Conservation (phyloP, 2,797 vertebrate species). For the Enteromius trimaculatus region DNA sequence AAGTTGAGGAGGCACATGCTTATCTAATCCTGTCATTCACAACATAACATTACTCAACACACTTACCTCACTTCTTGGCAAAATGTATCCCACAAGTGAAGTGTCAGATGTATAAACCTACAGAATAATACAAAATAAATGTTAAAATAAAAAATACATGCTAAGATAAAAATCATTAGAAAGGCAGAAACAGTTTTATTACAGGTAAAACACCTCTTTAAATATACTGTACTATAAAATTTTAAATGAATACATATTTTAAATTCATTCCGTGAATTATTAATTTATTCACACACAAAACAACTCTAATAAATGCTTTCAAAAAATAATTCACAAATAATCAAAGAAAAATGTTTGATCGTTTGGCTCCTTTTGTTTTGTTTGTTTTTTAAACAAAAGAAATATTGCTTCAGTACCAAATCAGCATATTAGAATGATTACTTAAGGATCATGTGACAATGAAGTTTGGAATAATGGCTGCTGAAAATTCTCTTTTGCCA, state of each 20-base stretch:
- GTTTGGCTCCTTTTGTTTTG: too few relatives aligned
- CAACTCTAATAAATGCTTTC: not conserved
- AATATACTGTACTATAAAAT: not conserved
- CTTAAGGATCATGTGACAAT: not conserved
- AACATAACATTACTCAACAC: not conserved
- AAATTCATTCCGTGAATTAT: too few relatives aligned
- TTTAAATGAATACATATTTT: too few relatives aligned
- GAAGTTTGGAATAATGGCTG: not conserved
- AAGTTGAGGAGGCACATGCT: not conserved
- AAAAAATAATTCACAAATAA: too few relatives aligned
- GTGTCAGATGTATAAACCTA: not conserved
- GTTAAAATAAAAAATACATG: not conserved
- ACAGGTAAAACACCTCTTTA: not conserved
- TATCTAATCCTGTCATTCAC: constrained; percentile 3
- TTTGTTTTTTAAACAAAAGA: too few relatives aligned
- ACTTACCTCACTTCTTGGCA: not conserved
- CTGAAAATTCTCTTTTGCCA: too few relatives aligned
- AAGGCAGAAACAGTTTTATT: not conserved
- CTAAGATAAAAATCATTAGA: not conserved
- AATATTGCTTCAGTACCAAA: not conserved
- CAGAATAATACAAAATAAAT: too few relatives aligned
- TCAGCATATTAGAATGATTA: not conserved
- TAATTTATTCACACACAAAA: not conserved
- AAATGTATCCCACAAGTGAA: not conserved
- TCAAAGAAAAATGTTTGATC: too few relatives aligned